Percentiles rank a stretch among this genome's conserved stretches.
Evolutionary conservation across 2,113 vertebrate genomes (phyloP).

Genomic region (Stegastes partitus): DNA sequence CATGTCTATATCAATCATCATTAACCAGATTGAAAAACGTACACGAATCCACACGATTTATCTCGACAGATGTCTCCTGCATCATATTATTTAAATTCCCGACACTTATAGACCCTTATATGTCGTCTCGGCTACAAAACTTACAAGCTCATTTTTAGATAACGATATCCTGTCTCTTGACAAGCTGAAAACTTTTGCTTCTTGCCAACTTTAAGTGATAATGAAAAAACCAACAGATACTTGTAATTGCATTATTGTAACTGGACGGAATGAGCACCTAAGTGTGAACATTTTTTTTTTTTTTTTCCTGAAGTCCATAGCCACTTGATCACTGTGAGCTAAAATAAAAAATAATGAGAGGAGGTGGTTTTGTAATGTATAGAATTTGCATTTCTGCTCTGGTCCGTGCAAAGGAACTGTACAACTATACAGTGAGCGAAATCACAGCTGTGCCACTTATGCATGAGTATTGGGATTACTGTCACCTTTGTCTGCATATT

Average conservation of each 20-base stretch:
- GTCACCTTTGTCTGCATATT: slow-evolving; percentile 89
- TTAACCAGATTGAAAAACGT: slow-evolving; percentile 72
- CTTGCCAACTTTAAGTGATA: slow-evolving; percentile 75
- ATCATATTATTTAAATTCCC: slow-evolving; percentile 22
- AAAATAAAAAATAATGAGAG: slow-evolving; percentile 80
- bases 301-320: slow-evolving; percentile 53
- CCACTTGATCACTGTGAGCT: slow-evolving; percentile 65
- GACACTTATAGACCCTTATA: slow-evolving; percentile 22
- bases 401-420: slow-evolving; percentile 58
- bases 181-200: slow-evolving; percentile 48
- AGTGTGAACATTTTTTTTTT: slow-evolving; percentile 74
- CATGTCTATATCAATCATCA: slow-evolving; percentile 79
- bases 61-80: slow-evolving; percentile 27
- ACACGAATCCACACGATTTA: slow-evolving; percentile 39
- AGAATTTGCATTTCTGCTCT: slow-evolving; percentile 59
- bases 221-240: slow-evolving; percentile 76
- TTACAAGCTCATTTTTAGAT: slow-evolving; percentile 49
- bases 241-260: slow-evolving; percentile 73
- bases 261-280: slow-evolving; percentile 64
- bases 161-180: slow-evolving; percentile 54
- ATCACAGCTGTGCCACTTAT: slow-evolving; percentile 82
- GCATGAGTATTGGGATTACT: slow-evolving; percentile 84
- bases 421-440: slow-evolving; percentile 67
- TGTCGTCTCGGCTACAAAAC: slow-evolving; percentile 25
- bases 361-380: slow-evolving; percentile 69